Conservation (phyloP, 2,888 invertebrate species). For the Xestoiulus laeticollis region DNA sequence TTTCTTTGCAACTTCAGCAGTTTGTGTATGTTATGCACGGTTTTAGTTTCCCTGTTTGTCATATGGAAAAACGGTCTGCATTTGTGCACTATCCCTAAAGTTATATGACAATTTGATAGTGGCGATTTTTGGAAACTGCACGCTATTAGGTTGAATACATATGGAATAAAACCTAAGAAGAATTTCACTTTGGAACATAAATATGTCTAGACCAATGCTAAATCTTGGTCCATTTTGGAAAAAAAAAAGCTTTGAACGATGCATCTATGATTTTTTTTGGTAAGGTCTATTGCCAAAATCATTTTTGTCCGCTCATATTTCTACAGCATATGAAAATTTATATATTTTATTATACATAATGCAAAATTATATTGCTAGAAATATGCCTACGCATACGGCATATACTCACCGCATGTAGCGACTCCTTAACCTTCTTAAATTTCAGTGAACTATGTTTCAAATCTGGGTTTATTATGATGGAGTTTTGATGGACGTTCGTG, state of each 20-base stretch:
- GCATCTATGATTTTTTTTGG: background rate
- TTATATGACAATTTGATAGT: background rate
- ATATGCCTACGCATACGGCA: background rate
- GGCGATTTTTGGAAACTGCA: background rate
- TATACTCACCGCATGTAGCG: background rate
- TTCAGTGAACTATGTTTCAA: constrained; percentile 10
- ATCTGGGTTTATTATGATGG: constrained; percentile 41
- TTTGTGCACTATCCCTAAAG: background rate
- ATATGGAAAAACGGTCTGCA: background rate
- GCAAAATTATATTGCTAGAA: background rate
- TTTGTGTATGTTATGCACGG: background rate
- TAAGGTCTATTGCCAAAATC: background rate
- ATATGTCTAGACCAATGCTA: constrained; percentile 22
- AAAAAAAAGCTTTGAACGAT: background rate
- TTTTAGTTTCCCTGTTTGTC: background rate
- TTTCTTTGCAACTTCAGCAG: background rate
- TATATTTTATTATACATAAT: constrained; percentile 30
- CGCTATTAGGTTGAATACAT: too few species aligned
- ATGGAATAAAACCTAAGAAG: background rate
- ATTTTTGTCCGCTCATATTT: background rate
- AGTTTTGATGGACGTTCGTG: constrained; percentile 43
- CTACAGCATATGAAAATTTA: background rate
- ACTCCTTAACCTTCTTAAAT: background rate
- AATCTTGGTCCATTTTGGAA: background rate
- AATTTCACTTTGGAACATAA: background rate